Evolutionary conservation across 2,797 vertebrate species (phyloP).

Genomic region (Sylvia borin): DNA sequence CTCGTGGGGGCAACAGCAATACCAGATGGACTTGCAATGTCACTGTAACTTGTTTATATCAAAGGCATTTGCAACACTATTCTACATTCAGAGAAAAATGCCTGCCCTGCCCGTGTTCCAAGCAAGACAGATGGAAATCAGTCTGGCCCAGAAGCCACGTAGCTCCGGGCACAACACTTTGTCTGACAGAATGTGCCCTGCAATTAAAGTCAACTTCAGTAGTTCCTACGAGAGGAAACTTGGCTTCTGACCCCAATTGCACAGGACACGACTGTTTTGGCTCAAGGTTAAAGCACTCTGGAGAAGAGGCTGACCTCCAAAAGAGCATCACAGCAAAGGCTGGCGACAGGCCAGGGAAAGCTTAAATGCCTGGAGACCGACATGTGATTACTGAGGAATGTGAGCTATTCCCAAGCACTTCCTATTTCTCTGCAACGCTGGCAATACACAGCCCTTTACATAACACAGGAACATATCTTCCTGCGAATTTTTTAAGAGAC

Average conservation of each 20-base stretch:
- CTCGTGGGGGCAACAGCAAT: not conserved
- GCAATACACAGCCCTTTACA: not conserved
- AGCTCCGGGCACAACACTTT: not conserved
- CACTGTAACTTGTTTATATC: not conserved
- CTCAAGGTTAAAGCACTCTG: slow-evolving; percentile 24
- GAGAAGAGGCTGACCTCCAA: slow-evolving; percentile 13
- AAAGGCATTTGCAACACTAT: not conserved
- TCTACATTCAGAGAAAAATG: not conserved
- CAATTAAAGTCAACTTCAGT: not conserved
- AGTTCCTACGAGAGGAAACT: not conserved
- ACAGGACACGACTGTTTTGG: not conserved
- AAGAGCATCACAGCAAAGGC: slow-evolving; percentile 8
- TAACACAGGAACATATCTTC: not conserved
- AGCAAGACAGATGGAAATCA: slow-evolving; percentile 32
- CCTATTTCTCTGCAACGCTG: not conserved
- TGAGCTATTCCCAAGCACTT: slow-evolving; percentile 21
- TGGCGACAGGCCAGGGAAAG: not conserved
- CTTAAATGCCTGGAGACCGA: not conserved
- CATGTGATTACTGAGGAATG: slow-evolving; percentile 13
- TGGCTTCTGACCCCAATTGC: slow-evolving; percentile 17
- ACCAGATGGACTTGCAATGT: not conserved
- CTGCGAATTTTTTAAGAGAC: not conserved
- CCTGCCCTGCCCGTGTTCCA: not conserved
- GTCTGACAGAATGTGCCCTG: not conserved
- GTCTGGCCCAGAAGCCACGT: not conserved